Conservation (phyloP, 2,888 invertebrate species). For the Drosophila lutescens region DNA sequence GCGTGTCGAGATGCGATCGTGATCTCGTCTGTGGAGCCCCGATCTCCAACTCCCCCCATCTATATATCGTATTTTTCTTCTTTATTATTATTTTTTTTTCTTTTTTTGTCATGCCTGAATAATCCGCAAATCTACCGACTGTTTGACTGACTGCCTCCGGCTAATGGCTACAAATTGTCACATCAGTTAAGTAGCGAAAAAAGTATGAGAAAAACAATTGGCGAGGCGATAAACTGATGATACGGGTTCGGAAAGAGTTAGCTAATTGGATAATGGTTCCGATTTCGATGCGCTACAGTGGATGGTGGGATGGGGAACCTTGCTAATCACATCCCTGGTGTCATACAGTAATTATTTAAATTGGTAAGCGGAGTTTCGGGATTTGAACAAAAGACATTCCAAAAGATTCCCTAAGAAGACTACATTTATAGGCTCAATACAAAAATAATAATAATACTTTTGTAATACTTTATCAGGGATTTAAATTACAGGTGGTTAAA, state of each 20-base stretch:
- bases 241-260: conserved; percentile 12
- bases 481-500: too few relatives aligned
- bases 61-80: neutral
- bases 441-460: too few relatives aligned
- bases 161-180: conserved; percentile 49
- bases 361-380: neutral
- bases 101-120: conserved; percentile 25
- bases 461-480: too few relatives aligned
- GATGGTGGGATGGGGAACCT: neutral
- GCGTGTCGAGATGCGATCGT: conserved; percentile 32
- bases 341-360: neutral
- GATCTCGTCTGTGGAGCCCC: neutral
- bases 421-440: too few relatives aligned
- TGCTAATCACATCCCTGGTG: neutral
- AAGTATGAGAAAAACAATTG: conserved; percentile 30
- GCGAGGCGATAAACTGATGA: conserved; percentile 43
- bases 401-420: too few relatives aligned
- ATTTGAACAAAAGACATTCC: neutral
- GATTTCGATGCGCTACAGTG: conserved; percentile 10
- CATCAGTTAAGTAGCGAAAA: conserved; percentile 28
- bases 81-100: neutral
- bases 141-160: conserved; percentile 30
- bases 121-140: conserved; percentile 26
- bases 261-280: conserved; percentile 36
- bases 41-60: neutral